Evolutionary conservation across 2,113 vertebrate species (phyloP), one percentile per base, ranked within the genome.

Genomic region (Clarias magur): DNA sequence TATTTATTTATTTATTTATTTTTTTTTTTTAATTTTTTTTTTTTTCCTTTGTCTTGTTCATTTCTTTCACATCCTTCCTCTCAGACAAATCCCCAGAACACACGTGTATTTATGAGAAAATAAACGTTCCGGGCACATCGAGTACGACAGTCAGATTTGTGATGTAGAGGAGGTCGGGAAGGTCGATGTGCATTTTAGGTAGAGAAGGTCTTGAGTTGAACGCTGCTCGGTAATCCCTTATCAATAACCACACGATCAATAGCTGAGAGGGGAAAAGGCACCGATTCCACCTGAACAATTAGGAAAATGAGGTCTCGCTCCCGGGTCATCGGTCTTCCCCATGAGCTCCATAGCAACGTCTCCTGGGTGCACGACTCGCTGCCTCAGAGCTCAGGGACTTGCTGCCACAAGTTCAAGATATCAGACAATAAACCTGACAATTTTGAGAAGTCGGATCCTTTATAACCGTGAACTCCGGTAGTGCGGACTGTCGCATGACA

Each of bases 161-260:
- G 72, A 48, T 38, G 60, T 78, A 42, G 30, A 68, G 30, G 30
- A 78, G 84, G 68, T 82, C 60, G 67, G 67, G 79, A 78, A 42
- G 68, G 82, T 85, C 70, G n/a, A 53, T 85, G 62, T 79, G 70
- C n/a, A 56, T 70, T 78, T 67, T 87, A 79, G 48, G 72, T 85
- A 78, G 48, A 63, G n/a, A 73, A 86, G 48, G 54, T 88, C 63
- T 85, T 73, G 85, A 80, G 67, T 84, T 83, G 84, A 82, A 84
- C 25, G 68, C 75, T 57, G 57, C 76, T 42, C 73, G 27, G 68
- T 88, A 89, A 89, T 89, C 80, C 85, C 89, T 90, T 90, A 87
- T 89, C 88, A 89, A 87, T 81, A 88, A 89, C 85, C 75, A 85
- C 34, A 84, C 85, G 89, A 90, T 91, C 90, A 91, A 92, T 89